These are phyloP conservation scores for Crotalus tigris DNA, from an alignment of 2,113 vertebrate species.

Conservation along the genomic window DNA sequence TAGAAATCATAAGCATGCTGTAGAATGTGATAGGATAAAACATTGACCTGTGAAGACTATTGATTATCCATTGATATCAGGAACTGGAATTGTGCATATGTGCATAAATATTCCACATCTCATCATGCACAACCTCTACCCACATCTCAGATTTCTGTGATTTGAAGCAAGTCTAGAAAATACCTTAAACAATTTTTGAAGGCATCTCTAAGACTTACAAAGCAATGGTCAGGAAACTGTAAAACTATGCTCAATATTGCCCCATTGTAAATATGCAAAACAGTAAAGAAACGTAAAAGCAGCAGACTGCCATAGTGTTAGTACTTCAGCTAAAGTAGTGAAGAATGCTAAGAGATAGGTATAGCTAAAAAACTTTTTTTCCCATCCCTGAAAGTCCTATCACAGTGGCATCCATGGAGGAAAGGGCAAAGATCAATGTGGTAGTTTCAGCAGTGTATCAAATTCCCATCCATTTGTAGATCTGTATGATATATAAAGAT, in stretches of 20 bases:
- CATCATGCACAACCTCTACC: not conserved
- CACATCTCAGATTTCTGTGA: not conserved
- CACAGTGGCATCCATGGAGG: not conserved
- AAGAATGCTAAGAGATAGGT: not conserved
- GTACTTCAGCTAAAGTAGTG: not conserved
- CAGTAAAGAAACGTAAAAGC: not conserved
- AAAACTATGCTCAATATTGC: not conserved
- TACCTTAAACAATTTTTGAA: not conserved
- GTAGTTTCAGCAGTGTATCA: not conserved
- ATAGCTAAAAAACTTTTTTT: not conserved
- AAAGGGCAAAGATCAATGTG: not conserved
- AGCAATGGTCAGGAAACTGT: not conserved
- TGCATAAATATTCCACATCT: not conserved
- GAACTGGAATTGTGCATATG: not conserved
- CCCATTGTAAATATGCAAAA: not conserved
- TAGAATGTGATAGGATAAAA: not conserved
- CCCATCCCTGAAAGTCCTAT: not conserved
- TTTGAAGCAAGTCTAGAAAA: not conserved
- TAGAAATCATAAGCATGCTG: not conserved
- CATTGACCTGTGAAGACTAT: not conserved
- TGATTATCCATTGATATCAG: not conserved
- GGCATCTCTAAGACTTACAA: not conserved
- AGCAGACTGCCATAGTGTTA: not conserved
- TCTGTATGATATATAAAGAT: not conserved
- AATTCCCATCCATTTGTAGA: not conserved